A percentile compares a stretch with the other conserved stretches of the same genome.
These are phyloP conservation scores for Lytechinus pictus DNA, from an alignment of 35 echinoderm and acorn worm genomes.

Conservation along the genomic window DNA sequence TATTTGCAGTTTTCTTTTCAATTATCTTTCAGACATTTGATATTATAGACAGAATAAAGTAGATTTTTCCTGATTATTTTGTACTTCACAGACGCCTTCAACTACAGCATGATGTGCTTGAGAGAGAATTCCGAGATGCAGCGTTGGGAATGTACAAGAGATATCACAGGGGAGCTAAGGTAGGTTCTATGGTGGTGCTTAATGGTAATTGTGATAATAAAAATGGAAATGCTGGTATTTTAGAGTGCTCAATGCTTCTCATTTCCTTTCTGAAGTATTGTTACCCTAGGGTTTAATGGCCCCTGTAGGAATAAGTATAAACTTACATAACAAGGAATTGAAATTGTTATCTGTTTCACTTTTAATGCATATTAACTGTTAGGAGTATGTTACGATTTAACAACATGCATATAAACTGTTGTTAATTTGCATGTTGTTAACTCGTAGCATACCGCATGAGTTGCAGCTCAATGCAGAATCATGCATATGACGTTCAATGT, in stretches of 20 bases:
- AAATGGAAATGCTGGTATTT: background rate
- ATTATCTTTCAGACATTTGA: too few species aligned
- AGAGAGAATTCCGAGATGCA: slow-evolving; percentile 84
- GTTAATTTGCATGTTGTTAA: too few species aligned
- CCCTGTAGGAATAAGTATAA: background rate
- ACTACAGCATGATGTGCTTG: slow-evolving; percentile 82
- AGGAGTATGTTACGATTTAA: too few species aligned
- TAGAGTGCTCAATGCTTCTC: background rate
- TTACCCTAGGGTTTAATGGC: background rate
- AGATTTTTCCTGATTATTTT: background rate
- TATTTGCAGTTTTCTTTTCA: too few species aligned
- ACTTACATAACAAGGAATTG: background rate
- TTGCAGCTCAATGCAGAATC: too few species aligned
- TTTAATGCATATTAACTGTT: too few species aligned
- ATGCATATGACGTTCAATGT: too few species aligned
- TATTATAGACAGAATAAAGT: too few species aligned
- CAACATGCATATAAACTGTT: too few species aligned
- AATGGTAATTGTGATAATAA: background rate
- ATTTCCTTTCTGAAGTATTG: background rate
- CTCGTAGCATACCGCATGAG: too few species aligned
- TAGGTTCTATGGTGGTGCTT: slow-evolving; percentile 7
- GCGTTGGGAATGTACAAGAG: slow-evolving; percentile 83
- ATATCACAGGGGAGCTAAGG: slow-evolving; percentile 62
- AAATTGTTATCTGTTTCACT: background rate
- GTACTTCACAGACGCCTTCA: slow-evolving; percentile 72